Evolutionary conservation across 2,888 invertebrate species (phyloP).

Genomic region (Agriotes lineatus): DNA sequence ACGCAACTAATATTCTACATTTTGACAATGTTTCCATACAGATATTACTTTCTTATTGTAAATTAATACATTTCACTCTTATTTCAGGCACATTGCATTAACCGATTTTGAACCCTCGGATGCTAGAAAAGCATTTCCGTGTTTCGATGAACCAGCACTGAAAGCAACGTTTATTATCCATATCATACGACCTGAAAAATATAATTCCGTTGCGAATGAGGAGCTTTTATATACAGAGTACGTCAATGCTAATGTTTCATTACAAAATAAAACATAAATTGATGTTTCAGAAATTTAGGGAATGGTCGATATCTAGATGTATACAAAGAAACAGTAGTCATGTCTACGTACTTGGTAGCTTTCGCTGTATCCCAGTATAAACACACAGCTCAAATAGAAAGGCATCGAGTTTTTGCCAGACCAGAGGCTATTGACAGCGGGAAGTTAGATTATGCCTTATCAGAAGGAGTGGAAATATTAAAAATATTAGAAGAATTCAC

Average conservation of each 20-base stretch:
- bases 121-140: constrained; percentile 81
- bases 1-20: no score
- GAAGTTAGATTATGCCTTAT: constrained; percentile 63
- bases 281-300: constrained; percentile 28
- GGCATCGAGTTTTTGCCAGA: constrained; percentile 57
- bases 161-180: constrained; percentile 62
- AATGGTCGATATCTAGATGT: constrained; percentile 22
- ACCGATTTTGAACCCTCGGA: constrained; percentile 77
- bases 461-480: constrained; percentile 65
- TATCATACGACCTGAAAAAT: constrained; percentile 54
- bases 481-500: constrained; percentile 71
- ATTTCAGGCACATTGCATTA: constrained; percentile 65
- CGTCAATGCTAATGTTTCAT: not conserved
- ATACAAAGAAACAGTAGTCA: constrained; percentile 56
- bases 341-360: constrained; percentile 84
- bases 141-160: constrained; percentile 75
- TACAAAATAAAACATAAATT: not conserved
- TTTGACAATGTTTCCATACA: no score
- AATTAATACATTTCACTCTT: no score
- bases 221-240: constrained; percentile 17
- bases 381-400: constrained; percentile 54
- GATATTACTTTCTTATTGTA: no score
- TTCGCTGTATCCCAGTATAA: constrained; percentile 76
- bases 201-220: constrained; percentile 34
- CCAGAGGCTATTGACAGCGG: constrained; percentile 52